Conservation (phyloP, 2,797 vertebrate species). For the Rhinoraja longicauda region DNA sequence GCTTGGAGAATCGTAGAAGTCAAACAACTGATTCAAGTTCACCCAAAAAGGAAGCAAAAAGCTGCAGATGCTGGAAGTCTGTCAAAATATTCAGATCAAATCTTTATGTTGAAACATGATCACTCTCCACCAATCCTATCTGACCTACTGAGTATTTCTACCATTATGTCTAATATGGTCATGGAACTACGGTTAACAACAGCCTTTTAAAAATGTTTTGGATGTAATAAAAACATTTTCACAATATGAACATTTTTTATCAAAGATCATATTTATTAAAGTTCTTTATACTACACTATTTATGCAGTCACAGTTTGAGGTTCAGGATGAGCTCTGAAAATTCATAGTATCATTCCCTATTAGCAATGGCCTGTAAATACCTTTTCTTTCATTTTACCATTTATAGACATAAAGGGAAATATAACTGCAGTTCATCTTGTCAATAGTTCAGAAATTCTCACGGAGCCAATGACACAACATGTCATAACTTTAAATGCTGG, state of each 20-base stretch:
- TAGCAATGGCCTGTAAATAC: background rate
- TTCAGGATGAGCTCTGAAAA: background rate
- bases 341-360: background rate
- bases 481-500: background rate
- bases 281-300: background rate
- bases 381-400: background rate
- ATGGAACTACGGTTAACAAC: too few relatives aligned
- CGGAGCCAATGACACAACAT: background rate
- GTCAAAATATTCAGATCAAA: too few relatives aligned
- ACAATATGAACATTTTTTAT: background rate
- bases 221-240: background rate
- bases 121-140: too few relatives aligned
- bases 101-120: too few relatives aligned
- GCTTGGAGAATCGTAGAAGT: background rate
- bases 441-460: background rate
- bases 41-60: background rate
- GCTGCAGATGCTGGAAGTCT: too few relatives aligned
- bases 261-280: background rate
- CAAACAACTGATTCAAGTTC: background rate
- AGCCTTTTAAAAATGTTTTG: background rate
- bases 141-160: background rate
- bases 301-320: background rate
- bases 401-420: background rate
- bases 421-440: background rate
- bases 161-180: too few relatives aligned